A percentile compares a stretch with the other conserved stretches of the same genome.
Conservation (phyloP, 2,888 invertebrate species). For the Drosophila tanythrix region DNA sequence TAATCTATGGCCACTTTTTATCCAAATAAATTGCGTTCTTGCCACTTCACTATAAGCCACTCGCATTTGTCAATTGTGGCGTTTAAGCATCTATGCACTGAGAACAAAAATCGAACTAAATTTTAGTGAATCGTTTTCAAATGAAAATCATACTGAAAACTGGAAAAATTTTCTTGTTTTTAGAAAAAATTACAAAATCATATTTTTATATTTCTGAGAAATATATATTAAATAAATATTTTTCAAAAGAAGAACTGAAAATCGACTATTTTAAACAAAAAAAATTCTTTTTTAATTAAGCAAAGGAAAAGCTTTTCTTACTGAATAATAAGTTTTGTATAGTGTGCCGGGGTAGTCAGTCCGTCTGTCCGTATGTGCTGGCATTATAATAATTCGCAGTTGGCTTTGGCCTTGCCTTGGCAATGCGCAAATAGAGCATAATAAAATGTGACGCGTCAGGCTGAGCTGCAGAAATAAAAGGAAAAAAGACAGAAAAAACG, state of each 20-base stretch:
- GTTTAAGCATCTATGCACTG: constrained; percentile 24
- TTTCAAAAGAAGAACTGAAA: not conserved
- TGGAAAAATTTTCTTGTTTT: too few species aligned
- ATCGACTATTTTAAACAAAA: too few species aligned
- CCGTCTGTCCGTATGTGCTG: constrained; percentile 5
- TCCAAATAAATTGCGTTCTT: constrained; percentile 15
- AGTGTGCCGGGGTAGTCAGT: not conserved
- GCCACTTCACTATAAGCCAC: constrained; percentile 17
- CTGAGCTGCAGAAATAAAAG: constrained; percentile 7
- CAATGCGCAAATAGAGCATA: constrained; percentile 54
- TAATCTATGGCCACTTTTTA: constrained; percentile 46
- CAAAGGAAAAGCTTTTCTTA: not conserved
- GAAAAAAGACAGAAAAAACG: too few species aligned
- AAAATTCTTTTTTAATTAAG: not conserved
- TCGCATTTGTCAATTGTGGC: constrained; percentile 1
- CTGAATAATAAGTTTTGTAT: not conserved
- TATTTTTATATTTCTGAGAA: too few species aligned
- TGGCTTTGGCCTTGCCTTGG: constrained; percentile 36
- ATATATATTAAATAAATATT: too few species aligned
- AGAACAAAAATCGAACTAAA: not conserved
- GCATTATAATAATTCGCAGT: constrained; percentile 20
- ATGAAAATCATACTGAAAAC: too few species aligned
- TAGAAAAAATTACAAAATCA: too few species aligned
- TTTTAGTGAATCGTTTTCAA: not conserved
- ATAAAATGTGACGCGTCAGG: constrained; percentile 38